phyloP scores from a whole-genome alignment of 1,140 invertebrate genomes.

The Tetramorium parvispinum region DNA sequence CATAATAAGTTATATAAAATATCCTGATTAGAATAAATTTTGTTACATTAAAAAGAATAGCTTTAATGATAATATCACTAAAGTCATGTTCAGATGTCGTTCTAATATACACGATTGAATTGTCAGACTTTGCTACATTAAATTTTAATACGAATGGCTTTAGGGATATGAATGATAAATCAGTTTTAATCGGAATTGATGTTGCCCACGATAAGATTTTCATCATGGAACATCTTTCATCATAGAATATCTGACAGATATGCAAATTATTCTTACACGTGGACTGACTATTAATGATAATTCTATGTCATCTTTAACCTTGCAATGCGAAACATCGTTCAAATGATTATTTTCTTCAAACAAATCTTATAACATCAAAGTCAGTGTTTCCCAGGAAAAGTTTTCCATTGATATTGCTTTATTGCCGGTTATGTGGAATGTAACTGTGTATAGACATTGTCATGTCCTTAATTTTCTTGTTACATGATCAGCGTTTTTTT shows the following conservation, averaged over 20 bases:
- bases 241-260: slow-evolving; percentile 38
- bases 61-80: not conserved
- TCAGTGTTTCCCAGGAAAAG: slow-evolving; percentile 26
- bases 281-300: slow-evolving; percentile 61
- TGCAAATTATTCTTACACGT: slow-evolving; percentile 26
- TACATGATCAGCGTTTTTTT: slow-evolving; percentile 20
- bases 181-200: slow-evolving; percentile 42
- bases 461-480: slow-evolving; percentile 41
- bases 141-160: slow-evolving; percentile 12
- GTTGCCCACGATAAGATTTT: slow-evolving; percentile 10
- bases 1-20: not conserved
- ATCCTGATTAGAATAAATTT: not conserved
- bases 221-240: slow-evolving; percentile 33
- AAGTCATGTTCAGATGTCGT: not conserved
- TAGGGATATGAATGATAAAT: not conserved
- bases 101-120: not conserved
- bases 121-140: not conserved
- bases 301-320: slow-evolving; percentile 47
- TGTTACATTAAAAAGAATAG: not conserved
- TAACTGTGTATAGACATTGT: not conserved
- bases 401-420: slow-evolving; percentile 47
- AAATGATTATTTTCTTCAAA: slow-evolving; percentile 23
- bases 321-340: slow-evolving; percentile 32
- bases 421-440: slow-evolving; percentile 35
- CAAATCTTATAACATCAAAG: not conserved